Evolutionary conservation across 1,140 invertebrate genomes (phyloP), one percentile per base, ranked within the genome.

Genomic region (Drosophila sproati): DNA sequence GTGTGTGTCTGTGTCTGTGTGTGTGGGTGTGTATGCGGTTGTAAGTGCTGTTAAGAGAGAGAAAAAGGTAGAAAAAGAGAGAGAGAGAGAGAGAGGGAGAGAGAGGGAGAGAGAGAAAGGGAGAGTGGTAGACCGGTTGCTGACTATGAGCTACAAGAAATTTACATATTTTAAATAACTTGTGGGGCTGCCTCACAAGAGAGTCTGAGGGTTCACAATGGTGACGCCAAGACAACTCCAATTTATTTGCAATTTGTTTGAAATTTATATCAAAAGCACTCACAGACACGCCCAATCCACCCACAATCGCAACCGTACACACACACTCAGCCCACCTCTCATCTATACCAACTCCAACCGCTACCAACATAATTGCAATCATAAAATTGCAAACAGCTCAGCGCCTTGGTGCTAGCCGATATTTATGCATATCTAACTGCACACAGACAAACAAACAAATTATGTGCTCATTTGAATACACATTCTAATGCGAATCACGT

Each of bases 161-260:
- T 89, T 88, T 88, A 75, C 85, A 88, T 88, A 88, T 88, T 89
- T 88, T 70, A 88, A 89, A 87, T 88, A 88, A 82, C 83, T 87
- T 80, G 83, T 77, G 82, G 82, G 72, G 72, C 67, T 2, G 20
- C 20, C 20, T 37, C 81, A 68, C 78, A 70, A 47, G 61, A 63
- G 62, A 35, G 10, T 47, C 52, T 50, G 75, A 56, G 82, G 82
- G 82, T 82, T 86, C 82, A 82, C 82, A 78, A 81, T 81, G 64
- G 76, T 64, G 48, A 68, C 55, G 78, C 59, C 72, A 74, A 81
- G 80, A 88, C 82, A 87, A 83, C 83, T 85, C 86, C 85, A 89
- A 89, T 89, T 89, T 89, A 89, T 89, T 90, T 89, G 85, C 80
- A 90, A 90, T 89, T 89, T 89, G 85, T 89, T 89, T 70, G 81